Base-by-base conservation (phyloP, 2,797 vertebrate species). In the Apogon talboti region DNA sequence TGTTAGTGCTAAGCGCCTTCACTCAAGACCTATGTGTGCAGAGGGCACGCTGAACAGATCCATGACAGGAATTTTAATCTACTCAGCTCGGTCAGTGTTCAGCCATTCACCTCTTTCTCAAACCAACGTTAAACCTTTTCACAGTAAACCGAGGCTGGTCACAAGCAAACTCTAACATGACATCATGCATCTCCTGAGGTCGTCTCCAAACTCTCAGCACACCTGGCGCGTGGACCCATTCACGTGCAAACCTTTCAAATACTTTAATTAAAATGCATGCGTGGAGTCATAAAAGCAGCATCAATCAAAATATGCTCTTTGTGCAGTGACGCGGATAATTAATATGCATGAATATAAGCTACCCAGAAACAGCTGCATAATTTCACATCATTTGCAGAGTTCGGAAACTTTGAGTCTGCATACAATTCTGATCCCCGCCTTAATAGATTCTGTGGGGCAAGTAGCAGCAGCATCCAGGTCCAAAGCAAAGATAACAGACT, bases 21-120 rank as follows among this genome's bases (percentile, higher is more conserved):
- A 71, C 66, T 73, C 53, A 42, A 75, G 64, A 69, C 44, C 43
- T 65, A 10, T 79, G 82, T 63, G 78, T 63, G 82, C 52, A 79
- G 64, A 74, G 73, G 74, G 75, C 71, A 86, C 81, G 77, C 91
- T 76, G 88, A 89, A 91, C 87, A 81, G 82, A 87, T 87, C 85
- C 78, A 89, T 88, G 87, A 84, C 79, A 91, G 87, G 92, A 92
- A 93, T 93, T 87, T 93, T 91, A 92, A 94, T 92, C 93, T 90
- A 86, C 78, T 90, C 74, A 46, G 71, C 70, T 81, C 63, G 61
- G 65, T 67, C 79, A 79, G 81, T 71, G 89, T 85, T 88, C 77
- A 79, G 74, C 61, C 82, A 66, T 82, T 89, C 78, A 64, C 64
- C 83, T 86, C 84, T 60, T 88, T 93, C 91, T 90, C 91, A 79